phyloP scores from a whole-genome alignment of 2,797 vertebrate species.

The Hypotaenidia philippensis region DNA sequence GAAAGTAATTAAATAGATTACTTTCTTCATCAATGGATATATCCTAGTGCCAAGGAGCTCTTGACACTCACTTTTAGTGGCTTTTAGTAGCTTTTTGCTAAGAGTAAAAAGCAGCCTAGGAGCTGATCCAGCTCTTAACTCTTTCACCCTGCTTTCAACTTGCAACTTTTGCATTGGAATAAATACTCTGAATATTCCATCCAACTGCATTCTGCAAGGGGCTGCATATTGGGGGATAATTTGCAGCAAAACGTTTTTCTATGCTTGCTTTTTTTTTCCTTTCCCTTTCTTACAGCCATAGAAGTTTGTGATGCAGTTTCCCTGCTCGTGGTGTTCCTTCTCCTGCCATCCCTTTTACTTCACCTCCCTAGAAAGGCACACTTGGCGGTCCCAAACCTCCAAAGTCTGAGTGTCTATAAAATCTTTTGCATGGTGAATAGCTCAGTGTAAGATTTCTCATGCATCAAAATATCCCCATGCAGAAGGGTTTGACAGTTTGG shows the following conservation, averaged over 20 bases:
- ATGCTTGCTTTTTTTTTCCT: not conserved
- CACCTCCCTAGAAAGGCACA: not conserved
- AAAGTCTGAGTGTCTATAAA: not conserved
- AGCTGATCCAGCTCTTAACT: not conserved
- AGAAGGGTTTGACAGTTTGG: conserved; percentile 11
- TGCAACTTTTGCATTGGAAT: not conserved
- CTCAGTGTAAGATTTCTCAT: conserved; percentile 12
- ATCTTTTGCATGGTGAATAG: not conserved
- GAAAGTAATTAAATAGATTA: not conserved
- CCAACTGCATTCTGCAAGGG: not conserved
- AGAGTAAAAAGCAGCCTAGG: no score
- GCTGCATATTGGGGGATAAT: not conserved
- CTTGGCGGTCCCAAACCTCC: not conserved
- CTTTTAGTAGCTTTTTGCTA: not conserved
- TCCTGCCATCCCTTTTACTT: not conserved
- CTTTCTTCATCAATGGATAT: not conserved
- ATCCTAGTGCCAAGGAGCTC: not conserved
- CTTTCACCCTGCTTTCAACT: not conserved
- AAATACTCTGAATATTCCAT: not conserved
- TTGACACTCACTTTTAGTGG: rapidly evolving
- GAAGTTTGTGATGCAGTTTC: not conserved
- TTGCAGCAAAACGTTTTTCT: not conserved
- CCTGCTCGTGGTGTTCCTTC: not conserved
- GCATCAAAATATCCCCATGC: not conserved
- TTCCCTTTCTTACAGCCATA: not conserved